A percentile compares a stretch with the other conserved stretches of the same genome.
These are phyloP conservation scores for Eubucco bourcierii DNA, from an alignment of 2,113 vertebrate genomes.

Conservation along the genomic window DNA sequence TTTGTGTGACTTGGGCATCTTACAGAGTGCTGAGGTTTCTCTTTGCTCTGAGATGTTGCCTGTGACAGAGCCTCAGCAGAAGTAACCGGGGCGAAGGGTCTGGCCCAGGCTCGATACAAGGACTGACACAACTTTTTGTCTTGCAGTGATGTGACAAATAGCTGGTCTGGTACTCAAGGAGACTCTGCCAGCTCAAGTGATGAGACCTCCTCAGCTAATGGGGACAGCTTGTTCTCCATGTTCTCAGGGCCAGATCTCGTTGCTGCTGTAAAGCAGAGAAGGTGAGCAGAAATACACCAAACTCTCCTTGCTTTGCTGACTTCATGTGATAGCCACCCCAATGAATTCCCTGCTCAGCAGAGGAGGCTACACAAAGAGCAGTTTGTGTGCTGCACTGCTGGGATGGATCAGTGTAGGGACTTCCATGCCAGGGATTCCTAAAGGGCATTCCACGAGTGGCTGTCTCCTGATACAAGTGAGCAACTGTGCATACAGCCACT, in stretches of 20 bases:
- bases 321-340: background rate
- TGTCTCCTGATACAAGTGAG: background rate
- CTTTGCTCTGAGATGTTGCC: background rate
- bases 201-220: slow-evolving; percentile 95
- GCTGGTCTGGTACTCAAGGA: slow-evolving; percentile 95
- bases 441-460: background rate
- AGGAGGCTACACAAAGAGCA: accelerated
- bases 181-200: slow-evolving; percentile 97
- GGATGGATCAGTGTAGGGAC: background rate
- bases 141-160: slow-evolving; percentile 88
- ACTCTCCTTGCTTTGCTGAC: background rate
- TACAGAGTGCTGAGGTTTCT: background rate
- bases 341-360: background rate
- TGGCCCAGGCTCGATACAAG: background rate
- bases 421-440: background rate
- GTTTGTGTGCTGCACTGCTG: background rate
- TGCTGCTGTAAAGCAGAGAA: slow-evolving; percentile 96
- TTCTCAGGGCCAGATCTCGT: slow-evolving; percentile 98
- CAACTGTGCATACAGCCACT: background rate
- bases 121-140: background rate
- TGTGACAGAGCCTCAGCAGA: background rate
- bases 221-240: slow-evolving; percentile 99
- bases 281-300: slow-evolving; percentile 69
- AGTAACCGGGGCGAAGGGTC: background rate
- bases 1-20: background rate